These are phyloP conservation scores for Tetragonula clypearis DNA, from an alignment of 1,140 invertebrate species.

Conservation along the genomic window DNA sequence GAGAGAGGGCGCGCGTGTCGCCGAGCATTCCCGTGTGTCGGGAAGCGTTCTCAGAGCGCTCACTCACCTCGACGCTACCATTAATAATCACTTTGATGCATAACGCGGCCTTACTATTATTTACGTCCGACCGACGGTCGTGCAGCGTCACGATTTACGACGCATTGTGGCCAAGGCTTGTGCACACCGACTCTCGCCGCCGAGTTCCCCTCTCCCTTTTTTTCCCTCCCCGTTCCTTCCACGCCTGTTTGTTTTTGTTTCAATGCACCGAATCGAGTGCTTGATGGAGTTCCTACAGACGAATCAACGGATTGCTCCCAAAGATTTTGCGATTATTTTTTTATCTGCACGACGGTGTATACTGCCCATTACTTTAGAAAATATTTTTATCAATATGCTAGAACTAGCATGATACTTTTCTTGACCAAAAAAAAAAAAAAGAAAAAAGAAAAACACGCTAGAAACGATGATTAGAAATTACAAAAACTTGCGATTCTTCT, in stretches of 20 bases:
- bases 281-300: constrained; percentile 11
- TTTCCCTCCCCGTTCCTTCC: not conserved
- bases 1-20: constrained; percentile 57
- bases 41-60: constrained; percentile 65
- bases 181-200: constrained; percentile 40
- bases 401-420: too few relatives aligned
- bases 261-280: constrained; percentile 42
- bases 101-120: constrained; percentile 72
- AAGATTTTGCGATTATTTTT: not conserved
- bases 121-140: constrained; percentile 62
- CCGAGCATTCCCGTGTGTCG: constrained; percentile 71
- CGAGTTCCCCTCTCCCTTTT: not conserved
- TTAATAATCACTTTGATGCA: constrained; percentile 80
- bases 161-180: constrained; percentile 63
- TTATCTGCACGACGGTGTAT: not conserved
- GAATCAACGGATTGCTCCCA: not conserved
- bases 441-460: too few relatives aligned
- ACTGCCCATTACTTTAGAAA: too few relatives aligned
- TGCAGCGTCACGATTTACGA: constrained; percentile 67
- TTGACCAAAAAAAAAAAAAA: too few relatives aligned
- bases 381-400: not conserved
- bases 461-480: too few relatives aligned
- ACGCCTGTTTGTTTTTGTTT: not conserved
- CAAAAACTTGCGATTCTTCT: too few relatives aligned
- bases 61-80: constrained; percentile 74